Conservation (phyloP, 2,888 invertebrate species). For the Diaphora mendica region DNA sequence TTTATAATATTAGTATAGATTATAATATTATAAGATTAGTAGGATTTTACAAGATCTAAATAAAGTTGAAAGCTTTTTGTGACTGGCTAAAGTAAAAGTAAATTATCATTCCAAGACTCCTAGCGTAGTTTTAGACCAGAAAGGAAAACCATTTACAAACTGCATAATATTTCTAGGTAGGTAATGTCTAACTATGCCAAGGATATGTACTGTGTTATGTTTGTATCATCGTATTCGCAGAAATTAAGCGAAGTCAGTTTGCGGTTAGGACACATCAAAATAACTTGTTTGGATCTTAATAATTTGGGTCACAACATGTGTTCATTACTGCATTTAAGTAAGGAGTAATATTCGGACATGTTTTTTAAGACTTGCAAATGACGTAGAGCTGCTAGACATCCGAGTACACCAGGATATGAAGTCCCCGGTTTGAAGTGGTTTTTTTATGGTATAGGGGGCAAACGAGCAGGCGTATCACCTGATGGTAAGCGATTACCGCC, state of each 20-base stretch:
- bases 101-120: neutral
- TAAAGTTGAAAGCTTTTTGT: no score
- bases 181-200: slow-evolving; percentile 32
- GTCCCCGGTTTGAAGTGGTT: no score
- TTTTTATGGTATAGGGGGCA: no score
- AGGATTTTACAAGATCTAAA: no score
- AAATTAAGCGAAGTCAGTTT: slow-evolving; percentile 22
- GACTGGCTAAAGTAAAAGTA: no score
- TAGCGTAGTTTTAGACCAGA: neutral
- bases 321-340: neutral
- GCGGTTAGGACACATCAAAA: slow-evolving; percentile 28
- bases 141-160: slow-evolving; percentile 37
- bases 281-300: slow-evolving; percentile 14
- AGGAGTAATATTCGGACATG: neutral
- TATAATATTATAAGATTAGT: no score
- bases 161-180: slow-evolving; percentile 32
- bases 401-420: no score
- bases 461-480: no score
- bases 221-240: slow-evolving; percentile 33
- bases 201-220: slow-evolving; percentile 22
- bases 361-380: no score
- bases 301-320: slow-evolving; percentile 16
- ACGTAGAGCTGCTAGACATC: no score
- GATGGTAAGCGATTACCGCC: no score
- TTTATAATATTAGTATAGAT: no score